Evolutionary conservation across 1,140 invertebrate genomes (phyloP), one percentile per base, ranked within the genome.

Genomic region (Camponotus floridanus): DNA sequence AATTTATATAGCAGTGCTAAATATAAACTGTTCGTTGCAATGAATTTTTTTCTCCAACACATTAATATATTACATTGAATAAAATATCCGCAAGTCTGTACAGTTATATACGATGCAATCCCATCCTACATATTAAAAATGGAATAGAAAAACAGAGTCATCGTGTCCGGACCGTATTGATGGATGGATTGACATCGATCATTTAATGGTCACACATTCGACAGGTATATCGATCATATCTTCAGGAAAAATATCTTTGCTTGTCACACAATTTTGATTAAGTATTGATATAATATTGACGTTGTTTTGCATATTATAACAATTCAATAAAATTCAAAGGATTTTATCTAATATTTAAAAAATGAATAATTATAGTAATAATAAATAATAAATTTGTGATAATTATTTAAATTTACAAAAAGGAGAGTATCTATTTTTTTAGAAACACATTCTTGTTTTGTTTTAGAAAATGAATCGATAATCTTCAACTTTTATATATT

Each of bases 101-200:
- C 61, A 61, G 26, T 33, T 39, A 48, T 45, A n/a, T 11, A 39
- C 51, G 45, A 59, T 70, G 55, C 73, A 73, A 61, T n/a, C 21
- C 21, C 39, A 36, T 15, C 31, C 68, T 73, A 61, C 11, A 33
- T 11, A 7, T 59, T 59, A 61, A 39, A 13, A 57, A 48, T 62
- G 57, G 13, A 76, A 84, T 76, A 68, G 39, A 76, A 65, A 85
- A 85, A 78, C 59, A 55, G 33, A 76, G n/a, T 85, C 45, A 62
- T 64, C 26, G 15, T 65, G 21, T 15, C 18, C 6, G 15, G 26
- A 13, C n/a, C 36, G n/a, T 51, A 33, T 39, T 84, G 80, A 83
- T 65, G 81, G 59, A 39, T 85, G 59, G 21, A 51, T 51, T 51
- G 48, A 65, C 61, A 85, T 85, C 61, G 59, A 78, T 85, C 73